These are phyloP conservation scores for Oligia latruncula DNA, from an alignment of 2,888 invertebrate species.

Conservation along the genomic window DNA sequence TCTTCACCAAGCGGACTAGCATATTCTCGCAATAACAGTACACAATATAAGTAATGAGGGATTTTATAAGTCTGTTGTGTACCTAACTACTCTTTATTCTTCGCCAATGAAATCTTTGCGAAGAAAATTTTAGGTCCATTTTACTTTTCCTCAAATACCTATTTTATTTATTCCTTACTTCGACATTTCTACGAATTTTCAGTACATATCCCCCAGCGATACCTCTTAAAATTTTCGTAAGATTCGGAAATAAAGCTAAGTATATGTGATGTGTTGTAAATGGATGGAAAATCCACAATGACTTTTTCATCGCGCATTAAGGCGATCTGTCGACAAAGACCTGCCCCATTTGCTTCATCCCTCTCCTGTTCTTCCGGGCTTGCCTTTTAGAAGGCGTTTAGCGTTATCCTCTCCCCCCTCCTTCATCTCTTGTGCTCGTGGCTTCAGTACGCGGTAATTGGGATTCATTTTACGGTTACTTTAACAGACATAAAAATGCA, in stretches of 20 bases:
- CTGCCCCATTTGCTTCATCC: slow-evolving; percentile 55
- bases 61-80: slow-evolving; percentile 18
- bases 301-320: slow-evolving; percentile 32
- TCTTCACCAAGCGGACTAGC: neutral
- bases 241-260: slow-evolving; percentile 4
- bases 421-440: slow-evolving; percentile 4
- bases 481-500: slow-evolving; percentile 21
- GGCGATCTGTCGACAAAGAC: slow-evolving; percentile 47
- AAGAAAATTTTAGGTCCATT: neutral
- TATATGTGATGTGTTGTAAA: slow-evolving; percentile 9
- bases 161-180: slow-evolving; percentile 19
- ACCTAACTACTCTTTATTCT: neutral
- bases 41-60: neutral
- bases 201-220: neutral
- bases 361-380: slow-evolving; percentile 50
- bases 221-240: slow-evolving; percentile 16
- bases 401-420: slow-evolving; percentile 1
- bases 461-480: slow-evolving; percentile 40
- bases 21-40: neutral
- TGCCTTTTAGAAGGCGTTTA: slow-evolving; percentile 44
- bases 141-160: slow-evolving; percentile 11
- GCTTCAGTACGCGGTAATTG: slow-evolving; percentile 48
- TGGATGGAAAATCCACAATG: slow-evolving; percentile 9
- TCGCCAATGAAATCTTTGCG: slow-evolving; percentile 4
- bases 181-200: slow-evolving; percentile 7